A percentile compares a stretch with the other conserved stretches of the same genome.
phyloP scores from a whole-genome alignment of 1,140 invertebrate genomes.

The Euwallacea fornicatus region DNA sequence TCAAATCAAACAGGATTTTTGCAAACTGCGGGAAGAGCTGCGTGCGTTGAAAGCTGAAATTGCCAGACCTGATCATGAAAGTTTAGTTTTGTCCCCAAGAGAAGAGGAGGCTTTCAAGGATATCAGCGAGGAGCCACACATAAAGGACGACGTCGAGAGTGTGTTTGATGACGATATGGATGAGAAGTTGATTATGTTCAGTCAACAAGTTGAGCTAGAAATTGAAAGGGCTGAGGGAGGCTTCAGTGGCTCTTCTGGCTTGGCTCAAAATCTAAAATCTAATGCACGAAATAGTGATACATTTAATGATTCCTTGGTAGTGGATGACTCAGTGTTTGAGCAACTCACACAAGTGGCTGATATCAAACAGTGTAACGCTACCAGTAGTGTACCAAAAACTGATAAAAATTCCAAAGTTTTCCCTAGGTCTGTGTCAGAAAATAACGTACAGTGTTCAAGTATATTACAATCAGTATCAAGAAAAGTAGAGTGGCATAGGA shows the following conservation, averaged over 20 bases:
- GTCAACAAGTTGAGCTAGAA: conserved; percentile 44
- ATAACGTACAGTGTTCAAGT: background rate
- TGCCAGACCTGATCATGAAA: conserved; percentile 43
- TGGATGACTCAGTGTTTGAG: conserved; percentile 38
- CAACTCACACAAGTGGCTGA: conserved; percentile 28
- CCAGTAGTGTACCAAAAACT: conserved; percentile 26
- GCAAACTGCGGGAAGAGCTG: conserved; percentile 48
- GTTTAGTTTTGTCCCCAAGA: conserved; percentile 40
- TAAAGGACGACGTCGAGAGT: conserved; percentile 38
- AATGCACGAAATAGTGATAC: conserved; percentile 15
- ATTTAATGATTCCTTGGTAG: conserved; percentile 44
- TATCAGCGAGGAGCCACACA: conserved; percentile 1
- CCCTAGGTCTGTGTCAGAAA: conserved; percentile 29
- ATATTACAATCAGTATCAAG: background rate
- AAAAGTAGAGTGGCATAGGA: conserved; percentile 43
- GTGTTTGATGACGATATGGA: conserved; percentile 50
- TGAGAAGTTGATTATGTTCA: conserved; percentile 46
- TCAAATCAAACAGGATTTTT: conserved; percentile 43
- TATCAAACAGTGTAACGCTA: conserved; percentile 21
- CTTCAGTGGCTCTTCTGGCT: background rate
- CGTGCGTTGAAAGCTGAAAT: conserved; percentile 46
- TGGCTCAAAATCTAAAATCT: background rate
- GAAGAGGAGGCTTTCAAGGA: conserved; percentile 36
- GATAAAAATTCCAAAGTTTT: conserved; percentile 38
- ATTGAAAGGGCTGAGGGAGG: background rate